Evolutionary conservation across 2,113 vertebrate species (phyloP).

Genomic region (Piprites chloris): DNA sequence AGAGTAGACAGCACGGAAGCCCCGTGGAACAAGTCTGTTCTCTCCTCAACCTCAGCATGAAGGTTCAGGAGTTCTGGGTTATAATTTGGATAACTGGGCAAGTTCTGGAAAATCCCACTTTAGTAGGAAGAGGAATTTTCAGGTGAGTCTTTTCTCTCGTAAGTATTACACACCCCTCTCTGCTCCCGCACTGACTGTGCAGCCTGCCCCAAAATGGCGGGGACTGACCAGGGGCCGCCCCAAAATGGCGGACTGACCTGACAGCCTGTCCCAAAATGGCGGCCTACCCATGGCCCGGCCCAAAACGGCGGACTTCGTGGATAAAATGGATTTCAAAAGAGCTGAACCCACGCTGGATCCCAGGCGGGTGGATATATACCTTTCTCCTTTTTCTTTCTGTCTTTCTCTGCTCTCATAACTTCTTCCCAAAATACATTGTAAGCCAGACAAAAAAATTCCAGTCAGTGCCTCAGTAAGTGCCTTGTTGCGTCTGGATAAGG

Average conservation of each 20-base stretch:
- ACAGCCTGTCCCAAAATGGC: not conserved
- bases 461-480: not conserved
- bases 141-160: too few relatives aligned
- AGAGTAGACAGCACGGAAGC: not conserved
- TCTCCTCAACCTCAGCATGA: not conserved
- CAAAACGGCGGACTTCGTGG: not conserved
- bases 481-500: not conserved
- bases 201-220: fast-evolving
- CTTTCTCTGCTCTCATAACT: not conserved
- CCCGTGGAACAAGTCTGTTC: not conserved
- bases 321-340: not conserved
- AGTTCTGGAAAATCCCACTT: not conserved
- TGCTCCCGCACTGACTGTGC: not conserved
- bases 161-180: not conserved
- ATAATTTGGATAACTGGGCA: not conserved
- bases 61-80: not conserved
- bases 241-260: too few relatives aligned
- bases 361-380: fast-evolving
- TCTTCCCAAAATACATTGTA: not conserved
- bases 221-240: not conserved
- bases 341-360: not conserved
- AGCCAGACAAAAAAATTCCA: not conserved
- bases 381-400: not conserved
- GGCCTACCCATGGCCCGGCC: not conserved
- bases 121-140: not conserved